Base-by-base conservation (phyloP, 2,113 vertebrate genomes). In the Sapajus apella region DNA sequence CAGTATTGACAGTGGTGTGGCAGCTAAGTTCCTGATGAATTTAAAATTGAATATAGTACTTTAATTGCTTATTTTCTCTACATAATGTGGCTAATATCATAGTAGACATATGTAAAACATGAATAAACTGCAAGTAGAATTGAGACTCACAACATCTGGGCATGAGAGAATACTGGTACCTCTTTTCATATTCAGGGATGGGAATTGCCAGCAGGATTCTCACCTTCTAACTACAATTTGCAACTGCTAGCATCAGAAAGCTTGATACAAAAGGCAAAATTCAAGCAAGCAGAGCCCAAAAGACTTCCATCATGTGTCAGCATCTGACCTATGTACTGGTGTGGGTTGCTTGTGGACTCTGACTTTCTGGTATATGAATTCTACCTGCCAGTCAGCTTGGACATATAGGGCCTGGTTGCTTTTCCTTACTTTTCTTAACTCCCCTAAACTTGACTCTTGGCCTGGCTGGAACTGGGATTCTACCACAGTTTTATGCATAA, bases 51-150 rank as follows among this genome's bases (percentile, higher is more conserved):
- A 50, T 80, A 56, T 80, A 79, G 50, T 68, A 79, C 30, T 75
- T 0, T 68, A 68, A 76, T 81, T 85, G 12, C 35, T 80, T 92
- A 35, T 66, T 13, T 68, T 90, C 85, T 66, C 16, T 85, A 58
- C 13, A 68, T 30, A 80, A 40, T 89, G 47, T 94, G 50, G 55
- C 37, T 66, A 88, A 95, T 94, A 83, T 91, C 50, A 75, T 47
- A 64, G 30, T 32, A 80, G 76, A 76, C 73, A 79, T 83, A 93
- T 61, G 52, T n/a, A 88, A 90, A 94, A 79, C 32, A 87, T 72
- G 14, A 91, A 76, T 58, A 68, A 96, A 72, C 25, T 68, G 8
- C 45, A 87, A 93, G 32, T 55, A 37, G 50, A 58, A 40, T 35
- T 76, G 73, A 96, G 45, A 94, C 27, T 50, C 87, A 85, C 72